Base-by-base conservation (phyloP, 2,113 vertebrate species). In the Paraplagusia blochii region DNA sequence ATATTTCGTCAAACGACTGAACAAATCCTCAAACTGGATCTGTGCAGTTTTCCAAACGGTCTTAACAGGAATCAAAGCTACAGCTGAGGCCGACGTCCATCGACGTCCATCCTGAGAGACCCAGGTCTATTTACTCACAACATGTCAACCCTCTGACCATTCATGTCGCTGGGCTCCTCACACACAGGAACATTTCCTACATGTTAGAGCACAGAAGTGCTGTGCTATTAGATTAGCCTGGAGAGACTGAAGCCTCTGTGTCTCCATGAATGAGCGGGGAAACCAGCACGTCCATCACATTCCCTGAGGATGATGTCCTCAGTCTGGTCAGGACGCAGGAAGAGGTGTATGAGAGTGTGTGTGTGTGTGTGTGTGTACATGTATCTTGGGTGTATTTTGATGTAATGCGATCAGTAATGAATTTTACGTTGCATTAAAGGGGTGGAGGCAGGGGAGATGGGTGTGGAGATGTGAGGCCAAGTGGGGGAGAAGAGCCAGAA, bases 381-480 rank as follows among this genome's bases (percentile, higher is more conserved):
- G 42, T 74, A 9, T 66, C 49, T 19, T 13, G 44, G 45, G 52
- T 57, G 60, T 92, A 93, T 93, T 94, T 94, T 93, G 94, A 94
- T 92, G 93, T 96, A 98, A 97, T 96, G 93, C 93, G 94, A 97
- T 96, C 95, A 94, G 93, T 97, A 97, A 97, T 97, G 94, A 98
- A 98, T 97, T 97, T 98, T 96, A 94, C 92, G 94, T 96, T 96
- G 95, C 95, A 97, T 98, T 96, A 96, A 93, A 82, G 60, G 76
- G 62, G 56, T 8, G 90, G 93, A 87, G 93, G n/a, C n/a, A n/a
- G n/a, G n/a, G n/a, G n/a, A n/a, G 92, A 93, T 93, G 93, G 92
- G 88, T 92, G 93, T 93, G 93, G 93, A 93, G 63, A 62, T 42
- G 61, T 5, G 14, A 66, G 58, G 54, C 11, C n/a, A 16, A 7